Evolutionary conservation across 2,113 vertebrate species (phyloP).

Genomic region (Tetrax tetrax): DNA sequence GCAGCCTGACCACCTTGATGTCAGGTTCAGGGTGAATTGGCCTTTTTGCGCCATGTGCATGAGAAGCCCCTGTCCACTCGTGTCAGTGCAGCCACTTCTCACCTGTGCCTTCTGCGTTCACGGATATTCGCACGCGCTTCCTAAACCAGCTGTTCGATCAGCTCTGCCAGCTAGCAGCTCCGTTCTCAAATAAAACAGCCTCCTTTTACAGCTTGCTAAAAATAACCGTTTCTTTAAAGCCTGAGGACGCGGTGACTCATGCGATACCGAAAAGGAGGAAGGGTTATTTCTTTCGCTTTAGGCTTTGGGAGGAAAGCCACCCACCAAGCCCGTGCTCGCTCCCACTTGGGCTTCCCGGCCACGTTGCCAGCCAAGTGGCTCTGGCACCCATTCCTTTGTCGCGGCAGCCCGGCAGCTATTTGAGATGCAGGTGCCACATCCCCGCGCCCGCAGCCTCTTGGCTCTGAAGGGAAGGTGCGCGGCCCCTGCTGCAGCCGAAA

Average conservation of each 20-base stretch:
- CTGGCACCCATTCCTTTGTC: background rate
- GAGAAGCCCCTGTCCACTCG: accelerated
- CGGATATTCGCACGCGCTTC: background rate
- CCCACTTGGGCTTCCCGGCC: background rate
- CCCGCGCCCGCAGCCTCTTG: background rate
- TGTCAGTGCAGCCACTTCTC: background rate
- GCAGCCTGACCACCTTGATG: background rate
- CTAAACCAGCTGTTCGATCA: background rate
- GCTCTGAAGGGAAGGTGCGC: background rate
- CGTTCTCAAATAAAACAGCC: background rate
- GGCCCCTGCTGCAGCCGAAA: background rate
- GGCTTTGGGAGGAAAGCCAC: background rate
- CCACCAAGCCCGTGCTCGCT: accelerated
- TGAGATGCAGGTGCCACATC: background rate
- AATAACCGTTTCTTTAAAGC: background rate
- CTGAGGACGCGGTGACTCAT: background rate
- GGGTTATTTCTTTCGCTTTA: background rate
- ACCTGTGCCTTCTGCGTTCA: accelerated
- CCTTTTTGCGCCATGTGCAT: accelerated
- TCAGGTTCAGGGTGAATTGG: background rate
- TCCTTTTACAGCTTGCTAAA: slow-evolving; percentile 39
- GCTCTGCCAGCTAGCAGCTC: background rate
- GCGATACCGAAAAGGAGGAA: background rate
- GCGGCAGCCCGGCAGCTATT: background rate
- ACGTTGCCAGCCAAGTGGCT: accelerated